Conservation (phyloP, 2,113 vertebrate species). For the Procapra przewalskii region DNA sequence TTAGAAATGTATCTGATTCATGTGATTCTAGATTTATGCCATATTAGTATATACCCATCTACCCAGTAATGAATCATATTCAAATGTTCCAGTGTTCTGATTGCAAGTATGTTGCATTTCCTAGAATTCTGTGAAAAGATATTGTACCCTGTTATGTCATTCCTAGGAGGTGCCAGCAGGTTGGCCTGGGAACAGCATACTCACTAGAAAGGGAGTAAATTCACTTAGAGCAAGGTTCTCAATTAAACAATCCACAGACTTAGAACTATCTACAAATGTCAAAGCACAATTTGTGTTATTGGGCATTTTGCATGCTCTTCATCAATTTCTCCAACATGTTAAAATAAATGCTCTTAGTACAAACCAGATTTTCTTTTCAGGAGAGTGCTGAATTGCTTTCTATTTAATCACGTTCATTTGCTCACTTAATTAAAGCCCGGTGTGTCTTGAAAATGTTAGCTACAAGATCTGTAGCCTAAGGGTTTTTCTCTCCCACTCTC, state of each 20-base stretch:
- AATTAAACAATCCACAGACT: neutral
- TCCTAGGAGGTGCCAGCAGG: neutral
- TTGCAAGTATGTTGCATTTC: neutral
- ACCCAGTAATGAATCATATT: neutral
- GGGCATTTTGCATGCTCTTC: neutral
- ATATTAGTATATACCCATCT: neutral
- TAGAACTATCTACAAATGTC: neutral
- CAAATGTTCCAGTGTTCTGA: neutral
- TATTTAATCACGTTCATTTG: neutral
- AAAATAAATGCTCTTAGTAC: neutral
- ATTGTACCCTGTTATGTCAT: neutral
- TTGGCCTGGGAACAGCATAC: neutral
- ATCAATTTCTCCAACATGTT: neutral
- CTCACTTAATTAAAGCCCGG: neutral
- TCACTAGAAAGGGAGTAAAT: neutral
- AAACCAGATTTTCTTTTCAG: neutral
- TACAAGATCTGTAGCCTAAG: neutral
- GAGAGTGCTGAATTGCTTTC: neutral
- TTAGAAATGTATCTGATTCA: neutral
- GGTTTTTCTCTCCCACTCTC: neutral
- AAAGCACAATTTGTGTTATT: neutral
- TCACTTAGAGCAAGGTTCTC: neutral
- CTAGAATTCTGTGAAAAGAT: neutral
- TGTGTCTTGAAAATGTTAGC: neutral
- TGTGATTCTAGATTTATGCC: neutral